Percentiles rank a stretch among this genome's conserved stretches.
phyloP scores from a whole-genome alignment of 2,797 vertebrate species.

The Parotocinclus haroldoi region DNA sequence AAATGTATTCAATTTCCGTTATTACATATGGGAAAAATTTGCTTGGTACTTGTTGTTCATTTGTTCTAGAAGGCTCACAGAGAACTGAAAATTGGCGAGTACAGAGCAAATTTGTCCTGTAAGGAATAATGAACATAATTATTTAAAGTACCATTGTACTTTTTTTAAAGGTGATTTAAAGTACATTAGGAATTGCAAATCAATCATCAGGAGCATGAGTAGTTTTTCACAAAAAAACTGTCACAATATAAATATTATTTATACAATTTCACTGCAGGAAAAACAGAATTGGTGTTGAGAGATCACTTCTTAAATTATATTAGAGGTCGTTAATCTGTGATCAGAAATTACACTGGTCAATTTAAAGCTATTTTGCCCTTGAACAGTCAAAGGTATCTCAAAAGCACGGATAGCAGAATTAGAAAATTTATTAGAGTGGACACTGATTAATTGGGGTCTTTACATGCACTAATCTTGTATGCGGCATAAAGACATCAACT shows the following conservation, averaged over 20 bases:
- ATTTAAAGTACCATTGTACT: too few species aligned
- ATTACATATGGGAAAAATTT: too few species aligned
- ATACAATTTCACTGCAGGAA: slow-evolving; percentile 10
- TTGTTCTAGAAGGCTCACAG: too few species aligned
- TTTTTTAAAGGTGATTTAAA: too few species aligned
- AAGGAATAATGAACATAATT: too few species aligned
- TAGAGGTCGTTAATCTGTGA: slow-evolving; percentile 7
- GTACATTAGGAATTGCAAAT: slow-evolving; percentile 12
- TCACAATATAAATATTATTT: slow-evolving; percentile 43
- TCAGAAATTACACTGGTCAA: slow-evolving; percentile 15
- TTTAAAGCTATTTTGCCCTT: slow-evolving; percentile 25
- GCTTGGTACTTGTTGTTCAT: too few species aligned
- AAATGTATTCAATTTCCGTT: too few species aligned
- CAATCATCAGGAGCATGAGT: slow-evolving; percentile 20
- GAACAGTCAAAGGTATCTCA: background rate
- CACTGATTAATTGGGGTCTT: slow-evolving; percentile 38
- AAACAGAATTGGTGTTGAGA: slow-evolving; percentile 8
- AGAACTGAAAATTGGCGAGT: too few species aligned
- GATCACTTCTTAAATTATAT: slow-evolving; percentile 5
- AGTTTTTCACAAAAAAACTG: slow-evolving; percentile 30
- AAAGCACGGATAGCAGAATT: slow-evolving; percentile 23
- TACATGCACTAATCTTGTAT: slow-evolving; percentile 36
- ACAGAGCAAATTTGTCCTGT: too few species aligned
- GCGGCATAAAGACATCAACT: slow-evolving; percentile 49
- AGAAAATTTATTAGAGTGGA: slow-evolving; percentile 31